Evolutionary conservation across 2,797 vertebrate species (phyloP), one percentile per base, ranked within the genome.

Genomic region (Clarias platycephalus): DNA sequence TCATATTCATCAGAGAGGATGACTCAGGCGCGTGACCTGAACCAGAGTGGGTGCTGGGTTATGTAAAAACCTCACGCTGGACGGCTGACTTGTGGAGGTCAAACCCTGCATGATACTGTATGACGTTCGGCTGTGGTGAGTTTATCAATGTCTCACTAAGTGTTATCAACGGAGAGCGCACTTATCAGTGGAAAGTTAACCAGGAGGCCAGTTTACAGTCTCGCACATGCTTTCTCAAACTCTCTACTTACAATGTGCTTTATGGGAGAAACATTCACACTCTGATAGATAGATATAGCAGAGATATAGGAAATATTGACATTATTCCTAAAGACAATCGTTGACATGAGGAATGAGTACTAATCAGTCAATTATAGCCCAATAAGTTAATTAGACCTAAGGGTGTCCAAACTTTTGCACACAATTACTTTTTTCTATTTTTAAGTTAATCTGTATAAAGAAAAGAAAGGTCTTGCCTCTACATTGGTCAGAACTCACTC

Each of bases 1-100:
- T 79, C 37, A 77, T 79, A 78, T 85, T 66, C 64, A 86, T 77
- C 85, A 75, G 67, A 80, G 74, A 78, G 72, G 84, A 64, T 77
- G 80, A 83, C 24, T 86, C 85, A 81, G 79, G 83, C 49, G 67
- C 26, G 84, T 80, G 63, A 85, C 74, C 78, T 66, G 70, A 28
- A 44, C 10, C 58, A 1, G 62, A 71, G 63, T 58, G 68, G 71
- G 70, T 75, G 60, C 28, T 82, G 55, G 62, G 28, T 80, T 80
- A 53, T 80, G 78, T 80, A 80, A 80, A 53, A 80, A 31, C 6
- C 62, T 31, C 62, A 66, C n/a, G 78, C 62, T 53, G 62, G 44
- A 80, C 0, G n/a, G 63, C 26, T 49, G 24, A 26, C 37, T 80
- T 8, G 16, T 63, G 40, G 0, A 31, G 34, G 70, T 74, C 70